Percentiles rank a stretch among this genome's conserved stretches.
Conservation (phyloP, 1,140 invertebrate species). For the Caerostris darwini region DNA sequence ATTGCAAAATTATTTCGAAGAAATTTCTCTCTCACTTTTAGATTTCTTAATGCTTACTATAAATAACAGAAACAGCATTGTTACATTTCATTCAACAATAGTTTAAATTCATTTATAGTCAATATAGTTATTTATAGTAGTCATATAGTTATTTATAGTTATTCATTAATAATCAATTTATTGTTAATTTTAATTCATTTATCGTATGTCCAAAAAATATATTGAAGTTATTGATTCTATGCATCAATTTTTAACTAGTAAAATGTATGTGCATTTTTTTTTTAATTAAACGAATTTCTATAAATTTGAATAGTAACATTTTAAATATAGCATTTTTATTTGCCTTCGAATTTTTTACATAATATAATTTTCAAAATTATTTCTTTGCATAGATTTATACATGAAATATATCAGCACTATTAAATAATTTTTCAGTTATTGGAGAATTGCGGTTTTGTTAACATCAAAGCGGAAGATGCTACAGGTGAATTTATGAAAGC, state of each 20-base stretch:
- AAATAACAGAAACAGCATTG: not conserved
- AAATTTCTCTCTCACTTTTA: not conserved
- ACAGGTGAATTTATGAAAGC: conserved; percentile 84
- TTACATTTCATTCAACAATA: not conserved
- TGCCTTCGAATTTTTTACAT: not conserved
- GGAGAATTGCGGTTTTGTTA: conserved; percentile 83
- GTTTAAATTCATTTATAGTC: not conserved
- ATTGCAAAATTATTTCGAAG: not conserved
- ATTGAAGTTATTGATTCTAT: too few relatives aligned
- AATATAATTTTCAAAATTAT: not conserved
- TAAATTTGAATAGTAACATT: not conserved
- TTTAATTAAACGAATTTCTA: not conserved
- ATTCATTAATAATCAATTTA: too few relatives aligned
- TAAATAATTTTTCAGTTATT: conserved; percentile 79
- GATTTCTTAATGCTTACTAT: not conserved
- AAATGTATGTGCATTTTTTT: not conserved
- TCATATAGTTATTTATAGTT: too few relatives aligned
- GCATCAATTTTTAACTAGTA: not conserved
- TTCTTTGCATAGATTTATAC: not conserved
- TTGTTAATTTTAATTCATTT: too few relatives aligned
- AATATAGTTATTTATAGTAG: too few relatives aligned
- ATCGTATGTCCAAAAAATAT: too few relatives aligned
- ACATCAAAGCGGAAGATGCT: conserved; percentile 84
- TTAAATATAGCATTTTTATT: not conserved
- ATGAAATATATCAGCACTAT: not conserved